These are phyloP conservation scores for Heliangelus exortis DNA, from an alignment of 2,797 vertebrate genomes.

Conservation along the genomic window DNA sequence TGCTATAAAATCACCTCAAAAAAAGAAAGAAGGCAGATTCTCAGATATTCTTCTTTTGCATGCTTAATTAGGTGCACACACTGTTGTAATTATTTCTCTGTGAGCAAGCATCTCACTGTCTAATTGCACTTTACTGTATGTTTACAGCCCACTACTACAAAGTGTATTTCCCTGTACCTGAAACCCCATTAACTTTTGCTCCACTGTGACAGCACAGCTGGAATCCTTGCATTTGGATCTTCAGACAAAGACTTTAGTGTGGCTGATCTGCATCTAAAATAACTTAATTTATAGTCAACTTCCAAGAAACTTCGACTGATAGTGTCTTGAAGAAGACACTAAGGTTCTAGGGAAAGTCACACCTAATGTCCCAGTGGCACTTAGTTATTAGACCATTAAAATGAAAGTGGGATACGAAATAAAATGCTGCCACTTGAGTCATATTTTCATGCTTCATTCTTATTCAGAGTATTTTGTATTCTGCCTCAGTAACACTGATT, in stretches of 20 bases:
- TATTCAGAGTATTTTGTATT: background rate
- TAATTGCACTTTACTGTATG: background rate
- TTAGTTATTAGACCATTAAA: conserved; percentile 28
- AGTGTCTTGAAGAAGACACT: background rate
- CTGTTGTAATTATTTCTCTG: background rate
- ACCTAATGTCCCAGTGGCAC: background rate
- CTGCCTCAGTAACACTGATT: background rate
- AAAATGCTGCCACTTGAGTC: background rate
- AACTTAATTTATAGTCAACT: background rate
- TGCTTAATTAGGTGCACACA: background rate
- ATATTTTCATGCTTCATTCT: background rate
- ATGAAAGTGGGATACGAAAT: conserved; percentile 5
- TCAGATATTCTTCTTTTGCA: background rate
- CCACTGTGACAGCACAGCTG: background rate
- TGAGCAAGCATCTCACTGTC: background rate
- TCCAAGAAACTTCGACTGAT: background rate
- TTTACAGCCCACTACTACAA: background rate
- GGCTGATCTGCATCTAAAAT: background rate
- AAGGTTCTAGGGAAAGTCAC: background rate
- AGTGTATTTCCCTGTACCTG: background rate
- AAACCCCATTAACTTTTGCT: background rate
- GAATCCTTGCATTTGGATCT: background rate
- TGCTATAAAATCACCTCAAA: background rate
- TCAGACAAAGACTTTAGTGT: background rate
- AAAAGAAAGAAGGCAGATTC: background rate